Percentiles rank a stretch among this genome's conserved stretches.
Conservation (phyloP, 23 tunicate species). For the Styela clava region DNA sequence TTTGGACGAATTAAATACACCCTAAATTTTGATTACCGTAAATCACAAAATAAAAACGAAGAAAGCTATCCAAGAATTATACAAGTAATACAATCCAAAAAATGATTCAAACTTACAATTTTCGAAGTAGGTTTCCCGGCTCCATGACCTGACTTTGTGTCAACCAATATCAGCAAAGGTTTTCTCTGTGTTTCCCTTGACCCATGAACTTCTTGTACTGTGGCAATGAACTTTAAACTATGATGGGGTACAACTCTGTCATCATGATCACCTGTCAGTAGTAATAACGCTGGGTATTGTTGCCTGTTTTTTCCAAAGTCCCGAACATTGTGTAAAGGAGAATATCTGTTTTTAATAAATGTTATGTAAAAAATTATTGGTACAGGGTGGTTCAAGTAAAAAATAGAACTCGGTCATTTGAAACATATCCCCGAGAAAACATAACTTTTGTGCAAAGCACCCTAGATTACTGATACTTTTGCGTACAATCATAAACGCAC, state of each 20-base stretch:
- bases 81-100: too few species aligned
- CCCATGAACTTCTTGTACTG: slow-evolving; percentile 71
- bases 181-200: slow-evolving; percentile 38
- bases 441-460: too few species aligned
- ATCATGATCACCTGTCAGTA: slow-evolving; percentile 89
- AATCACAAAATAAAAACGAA: too few species aligned
- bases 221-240: slow-evolving; percentile 86
- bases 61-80: too few species aligned
- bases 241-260: slow-evolving; percentile 98
- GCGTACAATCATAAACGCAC: background rate
- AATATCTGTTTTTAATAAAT: slow-evolving; percentile 63
- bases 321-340: slow-evolving; percentile 82
- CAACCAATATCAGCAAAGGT: slow-evolving; percentile 82
- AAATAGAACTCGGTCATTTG: too few species aligned
- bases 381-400: background rate
- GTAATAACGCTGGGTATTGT: slow-evolving; percentile 32
- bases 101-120: slow-evolving; percentile 49
- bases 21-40: too few species aligned
- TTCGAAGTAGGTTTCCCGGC: slow-evolving; percentile 92
- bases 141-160: slow-evolving; percentile 98
- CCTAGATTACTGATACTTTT: too few species aligned
- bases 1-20: too few species aligned
- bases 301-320: slow-evolving; percentile 21
- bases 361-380: background rate
- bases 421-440: too few species aligned